phyloP scores from a whole-genome alignment of 1,140 invertebrate genomes.

The Achatina immaculata region DNA sequence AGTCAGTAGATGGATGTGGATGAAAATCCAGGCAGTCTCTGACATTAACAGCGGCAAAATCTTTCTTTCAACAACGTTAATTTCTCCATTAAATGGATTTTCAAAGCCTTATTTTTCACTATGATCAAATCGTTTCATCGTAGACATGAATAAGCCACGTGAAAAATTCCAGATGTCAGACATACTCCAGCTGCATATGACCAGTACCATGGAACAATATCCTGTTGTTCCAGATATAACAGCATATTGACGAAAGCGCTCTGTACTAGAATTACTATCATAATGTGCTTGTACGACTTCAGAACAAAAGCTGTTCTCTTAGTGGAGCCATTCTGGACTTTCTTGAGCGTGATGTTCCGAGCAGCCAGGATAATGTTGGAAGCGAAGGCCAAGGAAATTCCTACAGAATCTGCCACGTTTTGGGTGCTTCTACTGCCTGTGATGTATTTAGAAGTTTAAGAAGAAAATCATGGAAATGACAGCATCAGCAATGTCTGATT shows the following conservation, averaged over 20 bases:
- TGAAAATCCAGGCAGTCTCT: too few relatives aligned
- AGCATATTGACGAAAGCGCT: neutral
- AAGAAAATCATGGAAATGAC: constrained; percentile 25
- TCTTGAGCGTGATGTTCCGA: too few relatives aligned
- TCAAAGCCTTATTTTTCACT: too few relatives aligned
- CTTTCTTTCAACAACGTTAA: too few relatives aligned
- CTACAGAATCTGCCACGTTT: neutral
- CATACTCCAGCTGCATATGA: neutral
- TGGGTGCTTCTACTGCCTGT: constrained; percentile 26
- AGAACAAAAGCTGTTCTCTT: too few relatives aligned
- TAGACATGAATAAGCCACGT: constrained; percentile 46
- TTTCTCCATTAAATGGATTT: too few relatives aligned
- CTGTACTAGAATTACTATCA: neutral
- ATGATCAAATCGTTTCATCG: too few relatives aligned
- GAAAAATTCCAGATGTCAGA: constrained; percentile 34
- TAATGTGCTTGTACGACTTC: neutral
- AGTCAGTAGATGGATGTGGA: too few relatives aligned
- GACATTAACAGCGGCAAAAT: too few relatives aligned
- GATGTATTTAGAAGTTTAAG: constrained; percentile 33
- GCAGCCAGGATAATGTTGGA: too few relatives aligned
- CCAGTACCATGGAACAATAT: neutral
- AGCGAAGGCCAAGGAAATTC: too few relatives aligned
- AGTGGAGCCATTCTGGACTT: too few relatives aligned
- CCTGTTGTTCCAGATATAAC: neutral
- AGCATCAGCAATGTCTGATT: neutral